Evolutionary conservation across 2,888 invertebrate species (phyloP).

Genomic region (Drosophila kambysellisi): DNA sequence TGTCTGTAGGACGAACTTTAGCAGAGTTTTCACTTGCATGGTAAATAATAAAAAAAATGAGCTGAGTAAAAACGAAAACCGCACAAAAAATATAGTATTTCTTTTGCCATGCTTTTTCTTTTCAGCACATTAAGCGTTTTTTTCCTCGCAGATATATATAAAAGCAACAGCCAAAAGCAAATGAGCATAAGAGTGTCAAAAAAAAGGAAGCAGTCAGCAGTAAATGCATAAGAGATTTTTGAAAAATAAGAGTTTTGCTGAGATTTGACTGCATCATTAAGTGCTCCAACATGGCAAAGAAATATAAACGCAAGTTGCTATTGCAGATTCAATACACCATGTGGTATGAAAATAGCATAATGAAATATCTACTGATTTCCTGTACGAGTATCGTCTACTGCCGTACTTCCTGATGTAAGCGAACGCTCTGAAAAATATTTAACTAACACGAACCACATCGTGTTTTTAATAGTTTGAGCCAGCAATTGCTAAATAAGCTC

Average conservation of each 20-base stretch:
- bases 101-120: conserved; percentile 15
- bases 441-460: conserved; percentile 27
- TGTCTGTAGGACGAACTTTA: no score
- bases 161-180: conserved; percentile 54
- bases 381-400: conserved; percentile 26
- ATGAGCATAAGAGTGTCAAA: conserved; percentile 48
- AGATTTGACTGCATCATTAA: conserved; percentile 68
- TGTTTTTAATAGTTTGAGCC: conserved; percentile 5
- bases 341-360: conserved; percentile 4
- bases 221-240: conserved; percentile 38
- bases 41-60: conserved; percentile 41
- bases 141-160: no score
- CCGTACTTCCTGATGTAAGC: conserved; percentile 17
- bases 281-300: conserved; percentile 24
- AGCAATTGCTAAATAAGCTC: conserved; percentile 59
- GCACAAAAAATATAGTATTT: conserved; percentile 31
- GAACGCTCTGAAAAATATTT: conserved; percentile 30
- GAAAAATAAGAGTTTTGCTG: conserved; percentile 45
- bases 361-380: conserved; percentile 27
- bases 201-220: conserved; percentile 34
- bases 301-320: conserved; percentile 5
- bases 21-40: no score
- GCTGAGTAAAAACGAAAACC: conserved; percentile 33
- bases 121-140: conserved; percentile 60
- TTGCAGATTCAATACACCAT: conserved; percentile 1